Conservation (phyloP, 53 echinoderm and acorn worm genomes). For the Holothuria leucospilota region DNA sequence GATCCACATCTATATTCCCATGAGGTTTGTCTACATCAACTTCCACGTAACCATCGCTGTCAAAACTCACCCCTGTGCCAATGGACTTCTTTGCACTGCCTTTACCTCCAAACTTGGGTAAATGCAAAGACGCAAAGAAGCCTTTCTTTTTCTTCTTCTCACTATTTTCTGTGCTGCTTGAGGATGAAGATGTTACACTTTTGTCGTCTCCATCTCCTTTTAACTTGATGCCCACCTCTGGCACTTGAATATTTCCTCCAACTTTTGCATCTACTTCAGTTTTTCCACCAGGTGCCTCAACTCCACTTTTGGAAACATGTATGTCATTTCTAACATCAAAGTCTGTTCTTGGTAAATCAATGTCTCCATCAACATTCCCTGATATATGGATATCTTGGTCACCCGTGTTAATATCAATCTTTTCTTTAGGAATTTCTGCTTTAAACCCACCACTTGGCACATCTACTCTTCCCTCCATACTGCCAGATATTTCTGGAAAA, state of each 20-base stretch:
- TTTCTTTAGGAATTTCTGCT: not conserved
- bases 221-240: not conserved
- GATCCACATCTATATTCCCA: conserved; percentile 1
- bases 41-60: not conserved
- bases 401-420: not conserved
- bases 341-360: not conserved
- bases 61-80: conserved; percentile 31
- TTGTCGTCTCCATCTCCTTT: conserved; percentile 23
- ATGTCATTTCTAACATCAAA: not conserved
- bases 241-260: not conserved
- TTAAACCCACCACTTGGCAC: not conserved
- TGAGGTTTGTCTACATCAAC: not conserved
- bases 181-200: conserved; percentile 27
- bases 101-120: conserved; percentile 60
- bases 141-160: conserved; percentile 72
- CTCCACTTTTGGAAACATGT: not conserved
- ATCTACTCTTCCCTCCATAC: not conserved
- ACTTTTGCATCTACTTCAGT: not conserved
- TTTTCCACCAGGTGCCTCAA: no score
- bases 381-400: not conserved
- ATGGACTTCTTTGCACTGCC: conserved; percentile 24
- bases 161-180: not conserved
- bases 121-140: conserved; percentile 70
- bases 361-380: not conserved
- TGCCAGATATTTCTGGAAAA: not conserved